Base-by-base conservation (phyloP, 1,140 invertebrate species). In the Sinonovacula constricta region DNA sequence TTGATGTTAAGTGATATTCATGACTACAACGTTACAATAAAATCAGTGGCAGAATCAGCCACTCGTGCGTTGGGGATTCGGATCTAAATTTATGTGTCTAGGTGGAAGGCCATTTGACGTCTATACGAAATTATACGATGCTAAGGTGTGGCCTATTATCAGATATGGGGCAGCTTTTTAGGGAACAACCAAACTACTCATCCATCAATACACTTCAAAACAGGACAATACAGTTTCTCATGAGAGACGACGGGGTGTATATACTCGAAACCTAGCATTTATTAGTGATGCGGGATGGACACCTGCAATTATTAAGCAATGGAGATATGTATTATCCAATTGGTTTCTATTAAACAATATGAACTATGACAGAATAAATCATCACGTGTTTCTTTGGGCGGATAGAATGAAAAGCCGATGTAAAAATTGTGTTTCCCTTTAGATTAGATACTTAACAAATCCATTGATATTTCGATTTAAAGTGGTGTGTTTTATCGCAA, bases 161-260 rank as follows among this genome's bases (percentile, higher is more conserved):
- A 59, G 51, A 18, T 71, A 71, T 36, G 54, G 33, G n/a, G 68
- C 28, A 15, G 34, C 53, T 31, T 59, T 71, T 18, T 60, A 54
- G 68, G 68, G 68, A 31, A 60, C 53, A 12, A 30, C 14, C n/a
- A 36, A 26, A 34, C 22, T 39, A 31, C 54, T 57, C 28, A 14
- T 60, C 31, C 39, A 71, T 71, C 15, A 54, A 60, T 59, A 26
- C 68, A 15, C 24, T 71, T n/a, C 68, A 71, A n/a, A 5, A 71
- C 24, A 71, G 53, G 39, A 54, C 31, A 18, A 59, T 22, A 18
- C 53, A 54, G 18, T 71, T 60, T 36, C 34, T 71, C 28, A 53
- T 71, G 10, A 31, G 53, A 10, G 24, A 59, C 18, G 59, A n/a
- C n/a, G n/a, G n/a, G 51, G 68, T 3, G 60, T 59, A 59, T 71